Evolutionary conservation across 2,888 invertebrate species (phyloP).

Genomic region (Orthonychiurus folsomi): DNA sequence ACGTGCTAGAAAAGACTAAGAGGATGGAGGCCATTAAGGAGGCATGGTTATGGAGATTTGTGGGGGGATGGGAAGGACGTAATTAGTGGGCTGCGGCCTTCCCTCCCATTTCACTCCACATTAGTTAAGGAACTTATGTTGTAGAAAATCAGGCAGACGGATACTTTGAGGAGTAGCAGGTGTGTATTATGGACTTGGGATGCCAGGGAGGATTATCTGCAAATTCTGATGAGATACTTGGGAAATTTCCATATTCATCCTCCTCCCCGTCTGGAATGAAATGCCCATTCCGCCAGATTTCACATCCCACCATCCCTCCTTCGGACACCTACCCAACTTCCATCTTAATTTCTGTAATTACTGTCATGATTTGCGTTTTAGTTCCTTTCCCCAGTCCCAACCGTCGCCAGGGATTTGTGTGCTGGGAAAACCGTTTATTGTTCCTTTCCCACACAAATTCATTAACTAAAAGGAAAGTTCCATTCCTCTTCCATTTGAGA

Average conservation of each 20-base stretch:
- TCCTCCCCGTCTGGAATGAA: neutral
- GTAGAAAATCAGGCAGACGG: neutral
- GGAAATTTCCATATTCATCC: constrained; percentile 24
- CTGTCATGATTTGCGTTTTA: constrained; percentile 20
- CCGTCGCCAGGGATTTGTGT: constrained; percentile 9
- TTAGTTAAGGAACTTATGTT: neutral
- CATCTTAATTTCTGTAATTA: constrained; percentile 14
- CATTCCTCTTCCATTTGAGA: too few relatives aligned
- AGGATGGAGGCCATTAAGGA: neutral
- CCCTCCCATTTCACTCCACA: neutral
- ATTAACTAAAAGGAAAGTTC: too few relatives aligned
- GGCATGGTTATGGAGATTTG: too few relatives aligned
- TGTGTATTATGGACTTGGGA: constrained; percentile 31
- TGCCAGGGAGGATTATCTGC: constrained; percentile 27
- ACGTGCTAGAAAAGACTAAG: neutral
- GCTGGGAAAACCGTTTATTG: too few relatives aligned
- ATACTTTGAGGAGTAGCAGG: constrained; percentile 21
- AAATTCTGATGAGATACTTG: constrained; percentile 26
- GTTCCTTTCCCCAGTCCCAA: constrained; percentile 12
- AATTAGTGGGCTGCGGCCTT: neutral
- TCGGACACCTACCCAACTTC: neutral
- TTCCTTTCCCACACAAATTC: too few relatives aligned
- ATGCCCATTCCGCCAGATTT: neutral
- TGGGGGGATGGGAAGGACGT: neutral
- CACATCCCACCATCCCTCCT: neutral